Percentiles rank a stretch among this genome's conserved stretches.
Evolutionary conservation across 1,140 invertebrate species (phyloP).

Genomic region (Marisa cornuarietis): DNA sequence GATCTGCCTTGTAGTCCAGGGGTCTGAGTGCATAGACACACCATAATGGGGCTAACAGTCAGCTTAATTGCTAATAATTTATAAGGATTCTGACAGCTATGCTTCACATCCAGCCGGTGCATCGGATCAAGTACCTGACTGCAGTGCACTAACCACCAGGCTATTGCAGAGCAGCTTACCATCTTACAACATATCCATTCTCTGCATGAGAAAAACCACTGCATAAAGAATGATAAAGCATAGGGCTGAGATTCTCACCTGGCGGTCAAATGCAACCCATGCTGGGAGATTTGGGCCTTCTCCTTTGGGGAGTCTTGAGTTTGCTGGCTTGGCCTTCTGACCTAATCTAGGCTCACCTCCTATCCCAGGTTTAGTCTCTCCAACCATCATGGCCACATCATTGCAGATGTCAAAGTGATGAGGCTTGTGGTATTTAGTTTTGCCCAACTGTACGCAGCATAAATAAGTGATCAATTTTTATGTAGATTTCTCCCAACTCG

Average conservation of each 20-base stretch:
- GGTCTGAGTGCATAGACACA: too few species aligned
- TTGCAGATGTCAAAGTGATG: constrained; percentile 66
- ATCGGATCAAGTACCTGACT: too few species aligned
- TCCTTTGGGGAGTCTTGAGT: constrained; percentile 62
- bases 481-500: background rate
- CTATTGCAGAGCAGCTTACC: too few species aligned
- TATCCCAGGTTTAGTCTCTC: constrained; percentile 63
- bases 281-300: constrained; percentile 77
- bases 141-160: too few species aligned
- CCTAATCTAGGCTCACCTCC: constrained; percentile 63
- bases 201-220: background rate
- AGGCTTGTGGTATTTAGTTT: constrained; percentile 65
- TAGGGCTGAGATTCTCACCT: constrained; percentile 67
- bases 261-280: constrained; percentile 88
- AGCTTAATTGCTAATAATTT: too few species aligned
- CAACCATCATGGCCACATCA: constrained; percentile 60
- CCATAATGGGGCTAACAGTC: too few species aligned
- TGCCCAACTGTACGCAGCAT: constrained; percentile 60
- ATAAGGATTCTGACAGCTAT: too few species aligned
- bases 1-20: too few species aligned
- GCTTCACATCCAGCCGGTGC: too few species aligned
- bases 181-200: background rate
- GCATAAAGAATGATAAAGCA: too few species aligned
- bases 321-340: constrained; percentile 58
- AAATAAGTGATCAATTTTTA: constrained; percentile 5